Evolutionary conservation across 2,113 vertebrate genomes (phyloP), one percentile per base, ranked within the genome.

Genomic region (Patagioenas fasciata): DNA sequence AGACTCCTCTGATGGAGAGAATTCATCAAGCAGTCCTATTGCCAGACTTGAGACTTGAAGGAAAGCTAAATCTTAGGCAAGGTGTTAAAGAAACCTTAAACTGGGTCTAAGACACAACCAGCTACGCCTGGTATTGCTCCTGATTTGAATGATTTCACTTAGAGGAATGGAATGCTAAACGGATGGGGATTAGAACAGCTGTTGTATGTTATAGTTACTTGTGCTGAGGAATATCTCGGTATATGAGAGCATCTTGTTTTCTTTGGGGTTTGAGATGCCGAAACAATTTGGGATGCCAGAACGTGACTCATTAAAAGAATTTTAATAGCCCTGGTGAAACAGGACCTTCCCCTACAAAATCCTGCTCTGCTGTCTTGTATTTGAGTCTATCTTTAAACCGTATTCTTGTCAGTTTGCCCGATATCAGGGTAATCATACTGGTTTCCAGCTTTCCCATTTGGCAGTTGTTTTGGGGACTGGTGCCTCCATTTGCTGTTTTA

Each of bases 371-470:
- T 72, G 4, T 28, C 1, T 44, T 65, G 44, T 21, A 2, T 60
- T n/a, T 10, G 32, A 67, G 47, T 31, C 82, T 54, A 4, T 26
- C 62, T 84, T 66, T 12, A 66, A 42, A 4, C 53, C 29, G 18
- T 23, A 0, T 19, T 56, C 62, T 23, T 42, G 23, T 48, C 24
- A 4, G 2, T 56, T 65, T 78, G 70, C 42, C 65, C 28, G 31
- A 3, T 6, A 2, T 2, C 69, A 11, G 42, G 42, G 25, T 54
- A 9, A 7, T 26, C 0, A 1, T 32, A 6, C 24, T 11, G 42
- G 29, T 50, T 72, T 20, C 13, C 5, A 34, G 62, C 88, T 48
- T 36, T 42, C 6, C 10, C 26, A 29, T 13, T 6, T 24, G 53
- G 34, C 34, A 19, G 29, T 20, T 72, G 32, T 80, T 48, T 28